phyloP scores from a whole-genome alignment of 2,113 vertebrate species.

The Globicephala melas region DNA sequence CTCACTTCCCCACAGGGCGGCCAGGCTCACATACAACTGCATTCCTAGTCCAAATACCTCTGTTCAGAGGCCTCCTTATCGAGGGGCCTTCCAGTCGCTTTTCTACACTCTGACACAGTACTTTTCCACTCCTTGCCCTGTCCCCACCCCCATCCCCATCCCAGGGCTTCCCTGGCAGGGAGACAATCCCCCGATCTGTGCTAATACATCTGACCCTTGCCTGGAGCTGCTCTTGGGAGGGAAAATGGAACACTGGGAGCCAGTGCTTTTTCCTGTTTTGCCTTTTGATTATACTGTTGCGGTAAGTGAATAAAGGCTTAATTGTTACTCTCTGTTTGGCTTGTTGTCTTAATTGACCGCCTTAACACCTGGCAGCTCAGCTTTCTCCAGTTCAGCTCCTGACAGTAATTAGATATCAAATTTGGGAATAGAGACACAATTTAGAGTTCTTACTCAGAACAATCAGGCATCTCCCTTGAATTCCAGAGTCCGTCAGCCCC shows the following conservation, averaged over 20 bases:
- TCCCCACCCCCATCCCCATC: not conserved
- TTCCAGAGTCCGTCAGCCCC: not conserved
- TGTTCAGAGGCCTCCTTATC: not conserved
- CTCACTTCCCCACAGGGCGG: not conserved
- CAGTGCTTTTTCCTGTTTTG: not conserved
- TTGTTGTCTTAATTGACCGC: not conserved
- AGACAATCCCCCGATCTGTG: too few relatives aligned
- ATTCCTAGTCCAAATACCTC: not conserved
- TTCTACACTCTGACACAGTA: not conserved
- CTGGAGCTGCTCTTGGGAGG: not conserved
- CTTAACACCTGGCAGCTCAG: not conserved
- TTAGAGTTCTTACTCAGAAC: not conserved
- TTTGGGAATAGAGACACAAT: not conserved
- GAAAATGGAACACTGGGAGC: not conserved
- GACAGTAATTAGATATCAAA: not conserved
- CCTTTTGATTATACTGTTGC: not conserved
- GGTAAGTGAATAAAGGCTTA: not conserved
- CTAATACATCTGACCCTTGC: not conserved
- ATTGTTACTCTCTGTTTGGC: not conserved
- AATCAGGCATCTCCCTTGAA: not conserved
- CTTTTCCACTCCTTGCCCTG: not conserved
- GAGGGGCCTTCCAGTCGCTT: not conserved
- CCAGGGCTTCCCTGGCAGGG: not conserved
- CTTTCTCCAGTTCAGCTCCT: not conserved
- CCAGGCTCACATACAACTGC: fast-evolving